These are phyloP conservation scores for Dinothrombium tinctorium DNA, from an alignment of 1,140 invertebrate species.

Conservation along the genomic window DNA sequence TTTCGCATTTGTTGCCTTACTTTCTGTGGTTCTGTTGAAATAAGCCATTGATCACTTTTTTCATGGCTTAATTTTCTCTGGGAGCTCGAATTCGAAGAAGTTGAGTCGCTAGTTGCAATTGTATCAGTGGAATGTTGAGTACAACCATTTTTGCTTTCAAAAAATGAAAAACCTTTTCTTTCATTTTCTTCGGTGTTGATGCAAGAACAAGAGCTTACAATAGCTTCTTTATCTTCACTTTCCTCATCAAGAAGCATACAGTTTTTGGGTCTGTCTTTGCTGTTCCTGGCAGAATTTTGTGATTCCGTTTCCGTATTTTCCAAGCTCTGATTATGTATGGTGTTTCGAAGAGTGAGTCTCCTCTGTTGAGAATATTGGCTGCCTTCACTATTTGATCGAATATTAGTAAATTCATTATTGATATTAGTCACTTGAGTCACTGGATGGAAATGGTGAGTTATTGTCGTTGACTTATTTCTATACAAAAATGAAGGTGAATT, in stretches of 20 bases:
- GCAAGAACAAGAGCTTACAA: slow-evolving; percentile 9
- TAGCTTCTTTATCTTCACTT: slow-evolving; percentile 12
- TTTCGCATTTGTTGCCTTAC: not conserved
- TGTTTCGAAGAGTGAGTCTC: not conserved
- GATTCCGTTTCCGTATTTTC: too few relatives aligned
- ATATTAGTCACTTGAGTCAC: too few relatives aligned
- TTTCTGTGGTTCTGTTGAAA: not conserved
- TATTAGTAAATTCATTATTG: not conserved
- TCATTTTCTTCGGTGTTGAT: too few relatives aligned
- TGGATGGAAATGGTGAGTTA: too few relatives aligned
- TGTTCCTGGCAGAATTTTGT: too few relatives aligned
- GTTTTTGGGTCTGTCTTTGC: not conserved
- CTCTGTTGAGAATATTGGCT: not conserved
- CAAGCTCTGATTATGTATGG: too few relatives aligned
- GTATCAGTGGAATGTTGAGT: not conserved
- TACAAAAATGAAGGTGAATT: not conserved
- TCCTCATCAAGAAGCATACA: slow-evolving; percentile 7
- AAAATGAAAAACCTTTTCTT: not conserved
- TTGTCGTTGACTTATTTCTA: not conserved
- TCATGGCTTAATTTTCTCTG: not conserved
- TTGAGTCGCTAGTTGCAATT: not conserved
- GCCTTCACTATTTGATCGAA: not conserved
- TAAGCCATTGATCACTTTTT: too few relatives aligned
- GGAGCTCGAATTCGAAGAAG: not conserved
- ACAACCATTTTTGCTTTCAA: not conserved